Evolutionary conservation across 2,888 invertebrate genomes (phyloP).

Genomic region (Siphlonurus alternatus): DNA sequence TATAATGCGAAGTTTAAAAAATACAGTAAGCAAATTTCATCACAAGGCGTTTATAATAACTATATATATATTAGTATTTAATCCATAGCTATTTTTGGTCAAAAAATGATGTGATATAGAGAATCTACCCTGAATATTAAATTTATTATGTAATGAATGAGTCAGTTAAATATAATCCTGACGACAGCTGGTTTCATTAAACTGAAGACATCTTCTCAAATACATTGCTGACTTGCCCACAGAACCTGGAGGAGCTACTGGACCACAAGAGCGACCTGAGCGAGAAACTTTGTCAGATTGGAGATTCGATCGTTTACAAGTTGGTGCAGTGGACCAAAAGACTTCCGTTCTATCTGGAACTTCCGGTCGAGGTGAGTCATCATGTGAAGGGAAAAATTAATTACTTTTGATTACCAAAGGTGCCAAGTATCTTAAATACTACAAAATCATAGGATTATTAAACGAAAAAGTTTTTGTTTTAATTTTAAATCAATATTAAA

Average conservation of each 20-base stretch:
- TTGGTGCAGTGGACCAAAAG: slow-evolving; percentile 98
- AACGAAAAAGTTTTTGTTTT: background rate
- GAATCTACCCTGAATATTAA: no score
- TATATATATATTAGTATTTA: no score
- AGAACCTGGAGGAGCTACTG: slow-evolving; percentile 77
- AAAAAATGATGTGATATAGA: no score
- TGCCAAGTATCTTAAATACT: no score
- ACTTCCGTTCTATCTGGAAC: slow-evolving; percentile 90
- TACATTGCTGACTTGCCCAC: slow-evolving; percentile 28
- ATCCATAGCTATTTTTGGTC: no score
- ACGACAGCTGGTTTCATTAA: no score
- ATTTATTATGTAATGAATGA: no score
- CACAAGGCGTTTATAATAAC: background rate
- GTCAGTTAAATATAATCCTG: no score
- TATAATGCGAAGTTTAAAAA: no score
- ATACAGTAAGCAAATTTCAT: background rate
- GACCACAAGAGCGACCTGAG: slow-evolving; percentile 83
- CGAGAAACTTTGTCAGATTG: slow-evolving; percentile 85
- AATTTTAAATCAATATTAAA: background rate
- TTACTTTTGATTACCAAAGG: no score
- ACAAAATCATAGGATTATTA: background rate
- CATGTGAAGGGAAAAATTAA: background rate
- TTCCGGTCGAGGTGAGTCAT: slow-evolving; percentile 64
- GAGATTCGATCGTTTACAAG: slow-evolving; percentile 95
- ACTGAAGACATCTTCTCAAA: no score